Percentiles rank a stretch among this genome's conserved stretches.
These are phyloP conservation scores for Colistium nudipinnis DNA, from an alignment of 2,113 vertebrate species.

Conservation along the genomic window DNA sequence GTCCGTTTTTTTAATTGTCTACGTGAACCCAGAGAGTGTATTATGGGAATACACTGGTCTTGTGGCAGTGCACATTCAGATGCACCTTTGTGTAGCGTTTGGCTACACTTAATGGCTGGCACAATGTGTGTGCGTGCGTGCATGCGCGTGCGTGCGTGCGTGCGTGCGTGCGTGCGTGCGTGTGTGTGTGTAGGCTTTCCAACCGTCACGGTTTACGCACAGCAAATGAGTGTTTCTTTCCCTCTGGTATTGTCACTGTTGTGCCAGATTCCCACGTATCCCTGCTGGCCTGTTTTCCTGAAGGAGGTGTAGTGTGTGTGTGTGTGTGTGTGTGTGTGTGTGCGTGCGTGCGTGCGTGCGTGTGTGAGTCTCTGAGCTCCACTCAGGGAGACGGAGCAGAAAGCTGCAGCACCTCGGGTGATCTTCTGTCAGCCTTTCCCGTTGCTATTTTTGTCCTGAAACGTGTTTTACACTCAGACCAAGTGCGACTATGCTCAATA, in stretches of 20 bases:
- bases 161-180: too few relatives aligned
- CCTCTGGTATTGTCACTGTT: background rate
- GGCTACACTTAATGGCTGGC: too few relatives aligned
- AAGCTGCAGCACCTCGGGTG: conserved; percentile 29
- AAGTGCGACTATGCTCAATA: conserved; percentile 31
- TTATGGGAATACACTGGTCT: background rate
- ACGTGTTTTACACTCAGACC: conserved; percentile 30
- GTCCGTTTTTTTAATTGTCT: too few relatives aligned
- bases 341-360: conserved; percentile 31
- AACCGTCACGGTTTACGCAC: conserved; percentile 6
- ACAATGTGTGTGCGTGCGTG: too few relatives aligned
- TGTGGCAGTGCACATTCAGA: background rate
- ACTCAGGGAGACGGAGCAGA: conserved; percentile 12
- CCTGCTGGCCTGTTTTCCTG: conserved; percentile 18
- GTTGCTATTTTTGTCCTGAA: conserved; percentile 27
- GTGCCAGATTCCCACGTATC: conserved; percentile 23
- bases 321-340: conserved; percentile 34
- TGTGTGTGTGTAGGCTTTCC: conserved; percentile 3
- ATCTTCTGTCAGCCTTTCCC: conserved; percentile 21
- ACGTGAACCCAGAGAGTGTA: too few relatives aligned
- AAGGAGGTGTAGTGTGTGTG: conserved; percentile 36
- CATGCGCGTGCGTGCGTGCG: too few relatives aligned
- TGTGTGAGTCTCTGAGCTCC: conserved; percentile 30
- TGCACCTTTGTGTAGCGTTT: too few relatives aligned
- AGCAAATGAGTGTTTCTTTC: conserved; percentile 19